Evolutionary conservation across 2,888 invertebrate species (phyloP).

Genomic region (Poecilobothrus nobilitatus): DNA sequence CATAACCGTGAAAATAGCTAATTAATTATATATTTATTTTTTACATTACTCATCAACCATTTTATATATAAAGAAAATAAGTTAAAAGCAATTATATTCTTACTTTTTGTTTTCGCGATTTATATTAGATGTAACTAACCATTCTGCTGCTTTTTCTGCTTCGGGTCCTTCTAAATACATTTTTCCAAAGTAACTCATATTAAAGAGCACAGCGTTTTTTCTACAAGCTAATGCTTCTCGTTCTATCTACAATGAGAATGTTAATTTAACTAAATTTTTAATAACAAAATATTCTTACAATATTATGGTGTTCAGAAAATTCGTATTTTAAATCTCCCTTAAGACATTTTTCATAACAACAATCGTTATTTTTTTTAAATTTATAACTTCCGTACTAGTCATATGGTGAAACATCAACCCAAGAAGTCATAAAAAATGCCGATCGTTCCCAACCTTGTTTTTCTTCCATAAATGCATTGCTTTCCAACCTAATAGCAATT

Average conservation of each 20-base stretch:
- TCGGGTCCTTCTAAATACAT: conserved; percentile 79
- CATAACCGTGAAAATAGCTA: no score
- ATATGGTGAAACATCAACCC: conserved; percentile 48
- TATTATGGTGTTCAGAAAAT: conserved; percentile 69
- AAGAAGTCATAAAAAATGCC: conserved; percentile 59
- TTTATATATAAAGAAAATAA: no score
- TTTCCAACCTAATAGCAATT: conserved; percentile 44
- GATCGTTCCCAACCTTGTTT: conserved; percentile 80
- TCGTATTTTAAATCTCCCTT: conserved; percentile 71
- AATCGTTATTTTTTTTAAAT: conserved; percentile 54
- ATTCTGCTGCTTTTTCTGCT: conserved; percentile 68
- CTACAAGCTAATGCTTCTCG: conserved; percentile 71
- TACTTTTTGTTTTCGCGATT: conserved; percentile 44
- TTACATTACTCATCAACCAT: no score
- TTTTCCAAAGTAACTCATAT: conserved; percentile 85
- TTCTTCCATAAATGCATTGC: conserved; percentile 82
- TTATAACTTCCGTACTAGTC: conserved; percentile 83
- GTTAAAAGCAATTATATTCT: conserved; percentile 18
- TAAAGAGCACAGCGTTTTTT: conserved; percentile 70
- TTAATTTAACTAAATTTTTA: no score
- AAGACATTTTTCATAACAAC: conserved; percentile 60
- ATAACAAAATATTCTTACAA: conserved; percentile 48
- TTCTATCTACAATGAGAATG: conserved; percentile 54
- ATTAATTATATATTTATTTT: no score
- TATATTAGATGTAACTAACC: conserved; percentile 74